Evolutionary conservation across 2,888 invertebrate genomes (phyloP).

Genomic region (Shargacucullia verbasci): DNA sequence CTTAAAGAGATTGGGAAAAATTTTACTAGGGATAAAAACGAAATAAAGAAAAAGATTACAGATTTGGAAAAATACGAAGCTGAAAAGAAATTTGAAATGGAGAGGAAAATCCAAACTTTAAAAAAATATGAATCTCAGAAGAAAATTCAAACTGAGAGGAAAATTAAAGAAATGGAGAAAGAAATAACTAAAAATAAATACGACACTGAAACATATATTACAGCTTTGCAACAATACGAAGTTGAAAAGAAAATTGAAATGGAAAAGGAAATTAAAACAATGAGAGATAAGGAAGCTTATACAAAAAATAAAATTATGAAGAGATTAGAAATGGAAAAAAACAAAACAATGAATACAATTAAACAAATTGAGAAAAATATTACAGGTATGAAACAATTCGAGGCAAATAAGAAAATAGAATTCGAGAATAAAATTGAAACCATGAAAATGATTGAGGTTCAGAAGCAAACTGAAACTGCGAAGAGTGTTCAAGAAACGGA

Average conservation of each 20-base stretch:
- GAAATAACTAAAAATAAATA: not conserved
- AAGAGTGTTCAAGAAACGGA: slow-evolving; percentile 10
- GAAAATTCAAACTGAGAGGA: too few relatives aligned
- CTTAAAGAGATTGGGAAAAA: too few relatives aligned
- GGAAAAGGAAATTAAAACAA: slow-evolving; percentile 2
- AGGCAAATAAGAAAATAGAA: slow-evolving; percentile 4
- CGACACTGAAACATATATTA: slow-evolving; percentile 8
- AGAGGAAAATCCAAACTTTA: too few relatives aligned
- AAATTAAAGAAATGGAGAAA: not conserved
- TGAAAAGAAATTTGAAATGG: too few relatives aligned
- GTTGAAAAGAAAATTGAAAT: not conserved
- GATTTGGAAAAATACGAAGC: too few relatives aligned
- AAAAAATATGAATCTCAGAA: too few relatives aligned
- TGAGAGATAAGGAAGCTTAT: slow-evolving; percentile 8
- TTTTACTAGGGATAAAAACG: too few relatives aligned
- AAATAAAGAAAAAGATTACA: too few relatives aligned
- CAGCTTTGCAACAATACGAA: not conserved
- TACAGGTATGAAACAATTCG: slow-evolving; percentile 1
- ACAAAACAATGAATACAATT: not conserved
- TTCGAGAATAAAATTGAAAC: too few relatives aligned
- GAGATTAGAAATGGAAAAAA: slow-evolving; percentile 1
- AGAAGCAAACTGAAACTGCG: too few relatives aligned
- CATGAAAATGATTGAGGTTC: too few relatives aligned
- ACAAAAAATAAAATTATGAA: not conserved
- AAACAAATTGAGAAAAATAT: slow-evolving; percentile 12